Evolutionary conservation across 2,113 vertebrate species (phyloP).

Genomic region (Gobio gobio): DNA sequence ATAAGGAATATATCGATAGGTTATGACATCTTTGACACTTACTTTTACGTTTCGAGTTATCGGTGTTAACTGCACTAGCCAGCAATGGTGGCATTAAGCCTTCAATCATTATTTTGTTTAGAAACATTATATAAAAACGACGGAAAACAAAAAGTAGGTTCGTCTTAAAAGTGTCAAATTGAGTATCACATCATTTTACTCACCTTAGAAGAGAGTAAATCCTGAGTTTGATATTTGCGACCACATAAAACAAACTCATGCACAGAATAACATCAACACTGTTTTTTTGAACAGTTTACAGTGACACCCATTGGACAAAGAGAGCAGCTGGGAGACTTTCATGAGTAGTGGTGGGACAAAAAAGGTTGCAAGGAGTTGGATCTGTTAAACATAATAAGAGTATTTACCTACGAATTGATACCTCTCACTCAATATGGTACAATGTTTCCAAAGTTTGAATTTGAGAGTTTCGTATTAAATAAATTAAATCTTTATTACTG

Average conservation of each 20-base stretch:
- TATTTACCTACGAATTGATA: neutral
- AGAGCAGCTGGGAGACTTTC: neutral
- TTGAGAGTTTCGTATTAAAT: neutral
- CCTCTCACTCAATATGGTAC: neutral
- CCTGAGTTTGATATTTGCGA: neutral
- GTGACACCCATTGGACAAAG: neutral
- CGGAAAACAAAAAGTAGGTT: neutral
- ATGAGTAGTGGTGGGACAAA: neutral
- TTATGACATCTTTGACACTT: neutral
- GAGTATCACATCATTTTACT: neutral
- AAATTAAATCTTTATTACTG: neutral
- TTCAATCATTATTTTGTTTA: neutral
- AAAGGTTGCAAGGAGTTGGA: neutral
- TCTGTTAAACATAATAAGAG: neutral
- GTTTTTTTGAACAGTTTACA: neutral
- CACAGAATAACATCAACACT: neutral
- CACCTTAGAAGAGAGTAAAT: neutral
- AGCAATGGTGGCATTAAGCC: neutral
- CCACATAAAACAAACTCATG: neutral
- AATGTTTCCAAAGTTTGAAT: neutral
- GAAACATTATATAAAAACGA: neutral
- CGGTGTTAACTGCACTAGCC: neutral
- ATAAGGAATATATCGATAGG: neutral
- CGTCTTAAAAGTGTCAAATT: neutral
- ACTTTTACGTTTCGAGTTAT: neutral